Percentiles rank a stretch among this genome's conserved stretches.
Conservation (phyloP, 2,113 vertebrate genomes). For the Notarius quadriscutis region DNA sequence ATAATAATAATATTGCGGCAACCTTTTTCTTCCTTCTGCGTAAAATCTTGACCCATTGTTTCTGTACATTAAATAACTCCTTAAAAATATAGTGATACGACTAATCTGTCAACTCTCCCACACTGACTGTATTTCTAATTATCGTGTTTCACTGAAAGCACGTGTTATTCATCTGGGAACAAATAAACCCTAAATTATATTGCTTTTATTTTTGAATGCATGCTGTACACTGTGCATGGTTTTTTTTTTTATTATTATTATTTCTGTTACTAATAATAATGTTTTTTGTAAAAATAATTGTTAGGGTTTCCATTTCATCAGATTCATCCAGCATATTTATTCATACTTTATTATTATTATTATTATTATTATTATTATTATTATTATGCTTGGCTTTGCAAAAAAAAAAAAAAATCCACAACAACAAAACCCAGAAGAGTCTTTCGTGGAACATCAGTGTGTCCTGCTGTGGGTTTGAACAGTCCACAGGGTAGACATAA, state of each 20-base stretch:
- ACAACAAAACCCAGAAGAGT: conserved; percentile 61
- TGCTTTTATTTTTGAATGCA: conserved; percentile 16
- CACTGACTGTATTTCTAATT: not conserved
- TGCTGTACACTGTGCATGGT: not conserved
- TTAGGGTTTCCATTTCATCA: conserved; percentile 12
- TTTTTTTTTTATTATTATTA: not conserved
- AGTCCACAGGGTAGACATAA: conserved; percentile 92
- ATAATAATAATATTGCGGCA: not conserved
- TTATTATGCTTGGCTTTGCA: conserved; percentile 69
- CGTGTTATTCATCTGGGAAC: not conserved
- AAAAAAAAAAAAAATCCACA: conserved; percentile 74
- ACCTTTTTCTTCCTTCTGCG: too few relatives aligned
- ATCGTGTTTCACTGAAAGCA: not conserved
- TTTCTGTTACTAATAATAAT: not conserved
- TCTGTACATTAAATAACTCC: not conserved
- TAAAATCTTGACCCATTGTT: not conserved
- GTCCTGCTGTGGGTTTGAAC: conserved; percentile 78
- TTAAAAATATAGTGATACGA: not conserved
- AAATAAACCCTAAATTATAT: not conserved
- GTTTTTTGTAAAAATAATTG: not conserved
- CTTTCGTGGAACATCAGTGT: conserved; percentile 84
- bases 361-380: conserved; percentile 27
- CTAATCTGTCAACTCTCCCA: not conserved
- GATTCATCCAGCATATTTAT: conserved; percentile 64
- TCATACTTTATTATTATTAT: conserved; percentile 70